Base-by-base conservation (phyloP, 2,888 invertebrate genomes). In the Drosophila algonquin region DNA sequence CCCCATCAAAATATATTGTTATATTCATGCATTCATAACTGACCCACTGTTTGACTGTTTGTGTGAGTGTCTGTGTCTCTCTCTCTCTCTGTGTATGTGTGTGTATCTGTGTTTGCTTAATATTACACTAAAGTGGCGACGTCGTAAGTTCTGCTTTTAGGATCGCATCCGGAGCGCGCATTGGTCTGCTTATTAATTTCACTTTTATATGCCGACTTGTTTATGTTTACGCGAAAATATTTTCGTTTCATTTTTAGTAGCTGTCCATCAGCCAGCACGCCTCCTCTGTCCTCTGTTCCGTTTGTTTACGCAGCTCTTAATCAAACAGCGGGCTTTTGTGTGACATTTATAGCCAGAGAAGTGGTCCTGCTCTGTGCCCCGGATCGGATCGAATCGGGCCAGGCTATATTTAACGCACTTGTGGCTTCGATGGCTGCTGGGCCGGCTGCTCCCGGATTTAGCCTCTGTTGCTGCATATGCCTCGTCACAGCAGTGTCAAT, bases 151-250 rank as follows among this genome's bases (percentile, higher is more conserved):
- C 35, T 6, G 46, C 57, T 51, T 47, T 71, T 30, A 63, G 57
- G 10, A 48, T 16, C 45, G 24, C 21, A 35, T 9, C 44, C 27
- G 27, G 52, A 59, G 59, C 45, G 24, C 30, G 58, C 52, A 7
- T 40, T 40, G 40, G 40, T 5, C 14, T 53, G 53, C 63, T 70
- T 73, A 69, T 75, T 79, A 72, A 79, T 74, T 73, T 63, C 59
- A 58, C 59, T 79, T 79, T 76, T 70, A 77, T 82, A 50, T 48
- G 73, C 50, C 57, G 58, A 55, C 58, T 68, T 75, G 64, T 72
- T 72, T 59, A 72, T 83, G 87, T 79, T 78, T 76, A 74, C 79
- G 64, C 79, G 74, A 84, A 75, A 78, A 87, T 84, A 84, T 84
- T 81, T 87, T 73, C 63, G 54, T 73, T 84, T 84, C 80, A 83